Evolutionary conservation across 2,888 invertebrate species (phyloP).

Genomic region (Drosophila ochracea): DNA sequence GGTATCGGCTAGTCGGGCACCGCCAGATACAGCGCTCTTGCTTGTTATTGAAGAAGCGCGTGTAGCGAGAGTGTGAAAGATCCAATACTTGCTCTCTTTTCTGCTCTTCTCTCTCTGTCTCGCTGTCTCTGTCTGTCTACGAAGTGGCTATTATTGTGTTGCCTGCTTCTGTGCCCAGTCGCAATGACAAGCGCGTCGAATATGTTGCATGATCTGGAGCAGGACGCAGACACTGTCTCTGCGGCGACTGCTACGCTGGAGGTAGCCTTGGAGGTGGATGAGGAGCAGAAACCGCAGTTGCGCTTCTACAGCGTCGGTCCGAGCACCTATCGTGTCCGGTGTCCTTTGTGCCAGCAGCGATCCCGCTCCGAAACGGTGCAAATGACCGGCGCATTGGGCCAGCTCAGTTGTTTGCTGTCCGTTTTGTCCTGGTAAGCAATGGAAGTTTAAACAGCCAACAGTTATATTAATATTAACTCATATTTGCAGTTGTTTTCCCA

Average conservation of each 20-base stretch:
- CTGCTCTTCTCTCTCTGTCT: slow-evolving; percentile 5
- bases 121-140: slow-evolving; percentile 6
- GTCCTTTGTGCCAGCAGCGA: slow-evolving; percentile 79
- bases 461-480: not conserved
- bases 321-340: slow-evolving; percentile 75
- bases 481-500: slow-evolving; percentile 81
- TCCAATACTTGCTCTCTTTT: not conserved
- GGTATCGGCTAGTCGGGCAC: not conserved
- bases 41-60: slow-evolving; percentile 37
- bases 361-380: slow-evolving; percentile 79
- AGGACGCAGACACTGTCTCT: slow-evolving; percentile 52
- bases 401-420: slow-evolving; percentile 79
- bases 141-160: slow-evolving; percentile 6
- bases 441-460: not conserved
- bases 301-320: slow-evolving; percentile 83
- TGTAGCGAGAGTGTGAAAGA: not conserved
- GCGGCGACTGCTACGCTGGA: slow-evolving; percentile 38
- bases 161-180: slow-evolving; percentile 44
- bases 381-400: slow-evolving; percentile 77
- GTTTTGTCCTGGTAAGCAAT: slow-evolving; percentile 77
- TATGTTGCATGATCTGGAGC: slow-evolving; percentile 75
- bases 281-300: slow-evolving; percentile 67
- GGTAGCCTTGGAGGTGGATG: slow-evolving; percentile 48
- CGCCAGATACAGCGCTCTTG: not conserved
- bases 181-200: slow-evolving; percentile 65